Percentiles rank a stretch among this genome's conserved stretches.
Evolutionary conservation across 2,113 vertebrate genomes (phyloP).

Genomic region (Aldabrachelys gigantea): DNA sequence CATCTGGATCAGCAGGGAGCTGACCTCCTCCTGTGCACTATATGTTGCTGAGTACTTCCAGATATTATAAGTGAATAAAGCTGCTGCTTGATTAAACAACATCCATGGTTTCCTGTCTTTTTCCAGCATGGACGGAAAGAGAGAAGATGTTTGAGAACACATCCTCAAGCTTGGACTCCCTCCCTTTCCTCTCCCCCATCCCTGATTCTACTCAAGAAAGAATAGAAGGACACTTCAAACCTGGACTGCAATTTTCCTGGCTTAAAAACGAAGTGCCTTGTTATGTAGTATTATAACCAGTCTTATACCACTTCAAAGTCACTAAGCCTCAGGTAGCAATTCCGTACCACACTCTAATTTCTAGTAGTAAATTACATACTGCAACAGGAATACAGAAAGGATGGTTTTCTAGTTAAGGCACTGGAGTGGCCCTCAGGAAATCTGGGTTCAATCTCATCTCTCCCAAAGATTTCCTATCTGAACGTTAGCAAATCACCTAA

Average conservation of each 20-base stretch:
- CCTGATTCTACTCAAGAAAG: neutral
- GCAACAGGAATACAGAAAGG: neutral
- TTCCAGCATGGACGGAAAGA: too few species aligned
- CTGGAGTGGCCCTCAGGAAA: neutral
- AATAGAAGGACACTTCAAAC: neutral
- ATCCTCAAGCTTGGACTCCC: neutral
- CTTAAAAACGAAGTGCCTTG: neutral
- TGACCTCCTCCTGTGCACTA: too few species aligned
- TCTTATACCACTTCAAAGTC: neutral
- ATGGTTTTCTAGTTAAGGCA: constrained; percentile 27
- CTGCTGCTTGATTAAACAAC: too few species aligned
- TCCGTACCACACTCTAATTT: neutral
- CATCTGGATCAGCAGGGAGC: too few species aligned
- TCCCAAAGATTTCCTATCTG: neutral
- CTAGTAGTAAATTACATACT: constrained; percentile 5
- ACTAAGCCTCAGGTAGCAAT: neutral
- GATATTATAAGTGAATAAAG: too few species aligned
- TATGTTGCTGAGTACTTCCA: too few species aligned
- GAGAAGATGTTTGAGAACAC: too few species aligned
- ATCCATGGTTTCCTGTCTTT: too few species aligned
- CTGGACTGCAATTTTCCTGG: neutral
- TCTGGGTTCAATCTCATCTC: neutral
- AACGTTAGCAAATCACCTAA: neutral
- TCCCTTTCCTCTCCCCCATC: neutral
- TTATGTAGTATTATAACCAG: neutral